Conservation (phyloP, 2,113 vertebrate species). For the Synchiropus splendidus region DNA sequence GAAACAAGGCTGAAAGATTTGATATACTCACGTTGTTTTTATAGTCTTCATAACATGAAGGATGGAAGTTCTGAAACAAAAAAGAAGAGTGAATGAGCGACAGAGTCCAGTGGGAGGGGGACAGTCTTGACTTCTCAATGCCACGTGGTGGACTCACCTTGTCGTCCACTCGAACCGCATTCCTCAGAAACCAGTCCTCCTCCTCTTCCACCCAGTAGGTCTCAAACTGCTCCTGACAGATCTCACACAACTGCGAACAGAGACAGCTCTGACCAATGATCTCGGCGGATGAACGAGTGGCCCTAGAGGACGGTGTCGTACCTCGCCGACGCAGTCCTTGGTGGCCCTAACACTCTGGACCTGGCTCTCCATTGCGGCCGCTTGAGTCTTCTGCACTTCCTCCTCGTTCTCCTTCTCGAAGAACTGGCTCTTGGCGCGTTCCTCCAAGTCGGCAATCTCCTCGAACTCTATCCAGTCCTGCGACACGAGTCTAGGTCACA, state of each 20-base stretch:
- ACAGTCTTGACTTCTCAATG: no score
- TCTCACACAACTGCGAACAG: conserved; percentile 80
- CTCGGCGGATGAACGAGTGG: background rate
- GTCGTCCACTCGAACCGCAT: conserved; percentile 87
- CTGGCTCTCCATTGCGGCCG: conserved; percentile 91
- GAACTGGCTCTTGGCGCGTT: conserved; percentile 93
- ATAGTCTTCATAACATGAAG: conserved; percentile 95
- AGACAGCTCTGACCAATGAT: background rate
- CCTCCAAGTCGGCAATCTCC: conserved; percentile 96
- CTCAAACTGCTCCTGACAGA: conserved; percentile 96
- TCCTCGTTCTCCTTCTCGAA: conserved; percentile 97
- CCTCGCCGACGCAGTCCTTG: conserved; percentile 88
- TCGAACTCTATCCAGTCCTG: conserved; percentile 99
- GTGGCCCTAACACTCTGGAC: conserved; percentile 89
- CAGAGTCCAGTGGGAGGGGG: no score
- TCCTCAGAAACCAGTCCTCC: conserved; percentile 97
- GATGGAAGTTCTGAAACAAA: conserved; percentile 85
- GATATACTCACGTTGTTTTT: conserved; percentile 81
- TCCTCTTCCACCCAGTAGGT: conserved; percentile 99
- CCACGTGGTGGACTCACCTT: conserved; percentile 66
- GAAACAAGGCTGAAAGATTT: background rate
- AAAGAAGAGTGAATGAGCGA: conserved; percentile 17
- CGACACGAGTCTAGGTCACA: background rate
- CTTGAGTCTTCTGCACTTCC: conserved; percentile 92
- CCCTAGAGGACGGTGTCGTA: conserved; percentile 34